Conservation (phyloP, 2,797 vertebrate species). For the Danio albolineatus region DNA sequence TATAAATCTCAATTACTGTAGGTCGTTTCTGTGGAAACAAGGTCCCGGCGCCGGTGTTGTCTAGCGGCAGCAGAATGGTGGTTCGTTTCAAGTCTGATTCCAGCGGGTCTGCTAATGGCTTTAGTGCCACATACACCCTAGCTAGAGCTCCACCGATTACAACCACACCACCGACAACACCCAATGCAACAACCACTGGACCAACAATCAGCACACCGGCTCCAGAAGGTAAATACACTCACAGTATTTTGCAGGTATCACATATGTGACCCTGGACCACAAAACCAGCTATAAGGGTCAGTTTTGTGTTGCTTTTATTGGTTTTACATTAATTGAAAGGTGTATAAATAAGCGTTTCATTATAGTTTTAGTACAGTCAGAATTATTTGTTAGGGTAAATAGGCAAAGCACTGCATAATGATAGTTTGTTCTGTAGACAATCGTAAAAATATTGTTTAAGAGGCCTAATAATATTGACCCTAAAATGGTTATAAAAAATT, state of each 20-base stretch:
- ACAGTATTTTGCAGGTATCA: background rate
- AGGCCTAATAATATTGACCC: too few relatives aligned
- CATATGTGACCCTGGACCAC: too few relatives aligned
- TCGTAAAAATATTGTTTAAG: too few relatives aligned
- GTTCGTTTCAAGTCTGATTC: slow-evolving; percentile 78
- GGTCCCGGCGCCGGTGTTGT: slow-evolving; percentile 68
- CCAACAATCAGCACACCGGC: slow-evolving; percentile 33
- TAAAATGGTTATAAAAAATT: too few relatives aligned
- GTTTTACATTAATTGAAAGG: too few relatives aligned
- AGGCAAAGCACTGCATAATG: too few relatives aligned
- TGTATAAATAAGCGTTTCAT: too few relatives aligned
- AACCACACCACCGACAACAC: slow-evolving; percentile 32
- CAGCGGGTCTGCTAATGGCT: slow-evolving; percentile 71
- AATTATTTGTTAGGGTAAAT: too few relatives aligned
- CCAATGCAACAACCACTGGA: slow-evolving; percentile 24
- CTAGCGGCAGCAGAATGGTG: slow-evolving; percentile 72
- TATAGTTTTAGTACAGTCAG: too few relatives aligned
- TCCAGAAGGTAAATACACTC: slow-evolving; percentile 58
- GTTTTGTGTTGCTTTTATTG: too few relatives aligned
- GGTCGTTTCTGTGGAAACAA: slow-evolving; percentile 77
- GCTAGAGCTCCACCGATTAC: slow-evolving; percentile 66
- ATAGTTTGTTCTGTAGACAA: too few relatives aligned
- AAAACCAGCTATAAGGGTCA: too few relatives aligned
- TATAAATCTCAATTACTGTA: slow-evolving; percentile 56
- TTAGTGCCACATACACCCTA: slow-evolving; percentile 74